Evolutionary conservation across 2,888 invertebrate species (phyloP).

Genomic region (Phaonia tiefii): DNA sequence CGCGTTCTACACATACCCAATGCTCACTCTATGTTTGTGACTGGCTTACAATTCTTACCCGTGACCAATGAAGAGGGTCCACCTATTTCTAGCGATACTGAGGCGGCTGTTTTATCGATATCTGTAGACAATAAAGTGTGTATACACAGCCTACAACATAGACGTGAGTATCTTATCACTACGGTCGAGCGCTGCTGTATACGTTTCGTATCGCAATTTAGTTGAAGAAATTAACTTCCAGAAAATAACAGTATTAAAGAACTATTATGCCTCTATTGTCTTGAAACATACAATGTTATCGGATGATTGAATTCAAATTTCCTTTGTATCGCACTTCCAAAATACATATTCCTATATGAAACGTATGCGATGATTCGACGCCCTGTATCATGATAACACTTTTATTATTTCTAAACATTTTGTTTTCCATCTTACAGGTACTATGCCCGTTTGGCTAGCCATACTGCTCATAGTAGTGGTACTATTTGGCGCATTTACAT

Average conservation of each 20-base stretch:
- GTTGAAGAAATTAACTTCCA: too few species aligned
- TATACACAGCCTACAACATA: slow-evolving; percentile 91
- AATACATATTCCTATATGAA: too few species aligned
- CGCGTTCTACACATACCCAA: slow-evolving; percentile 90
- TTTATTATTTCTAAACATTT: neutral
- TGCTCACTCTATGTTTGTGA: slow-evolving; percentile 98
- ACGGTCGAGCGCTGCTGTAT: too few species aligned
- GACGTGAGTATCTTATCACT: slow-evolving; percentile 87
- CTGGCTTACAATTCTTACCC: slow-evolving; percentile 96
- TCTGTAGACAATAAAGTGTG: slow-evolving; percentile 97
- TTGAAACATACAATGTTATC: too few species aligned
- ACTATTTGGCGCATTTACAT: slow-evolving; percentile 88
- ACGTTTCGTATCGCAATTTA: too few species aligned
- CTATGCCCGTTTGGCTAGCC: slow-evolving; percentile 91
- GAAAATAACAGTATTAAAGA: too few species aligned
- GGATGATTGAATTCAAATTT: neutral
- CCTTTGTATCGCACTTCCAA: too few species aligned
- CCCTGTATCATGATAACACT: too few species aligned
- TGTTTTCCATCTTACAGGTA: slow-evolving; percentile 82
- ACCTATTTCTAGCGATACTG: slow-evolving; percentile 87
- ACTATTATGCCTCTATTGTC: too few species aligned
- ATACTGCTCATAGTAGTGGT: slow-evolving; percentile 88
- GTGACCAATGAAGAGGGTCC: slow-evolving; percentile 85
- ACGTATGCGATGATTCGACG: too few species aligned
- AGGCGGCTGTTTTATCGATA: slow-evolving; percentile 95